Conservation (phyloP, 2,797 vertebrate species). For the Scyliorhinus canicula region DNA sequence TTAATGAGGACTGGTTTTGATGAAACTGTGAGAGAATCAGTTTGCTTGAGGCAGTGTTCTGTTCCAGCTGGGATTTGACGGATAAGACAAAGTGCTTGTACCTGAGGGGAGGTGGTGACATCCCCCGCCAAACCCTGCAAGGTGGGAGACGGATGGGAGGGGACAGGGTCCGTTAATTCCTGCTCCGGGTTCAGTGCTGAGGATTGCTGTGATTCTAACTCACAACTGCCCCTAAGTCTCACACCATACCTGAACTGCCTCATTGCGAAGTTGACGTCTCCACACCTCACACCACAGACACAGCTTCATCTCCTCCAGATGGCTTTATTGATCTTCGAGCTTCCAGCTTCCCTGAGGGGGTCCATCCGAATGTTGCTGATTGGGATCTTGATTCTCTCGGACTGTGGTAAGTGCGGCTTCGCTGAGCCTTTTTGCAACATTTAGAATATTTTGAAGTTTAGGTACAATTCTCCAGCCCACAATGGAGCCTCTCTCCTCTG, state of each 20-base stretch:
- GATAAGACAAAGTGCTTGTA: background rate
- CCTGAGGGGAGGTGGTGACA: background rate
- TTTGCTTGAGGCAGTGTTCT: background rate
- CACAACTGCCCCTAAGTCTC: background rate
- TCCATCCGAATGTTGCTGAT: background rate
- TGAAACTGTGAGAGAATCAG: background rate
- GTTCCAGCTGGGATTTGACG: background rate
- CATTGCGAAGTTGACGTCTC: background rate
- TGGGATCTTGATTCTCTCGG: background rate
- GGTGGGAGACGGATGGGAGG: background rate
- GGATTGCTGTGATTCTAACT: background rate
- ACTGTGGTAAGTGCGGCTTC: background rate
- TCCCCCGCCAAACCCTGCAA: background rate
- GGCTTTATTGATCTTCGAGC: background rate
- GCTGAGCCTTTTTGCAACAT: background rate
- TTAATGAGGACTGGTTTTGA: background rate
- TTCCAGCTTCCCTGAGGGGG: background rate
- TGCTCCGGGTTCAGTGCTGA: background rate
- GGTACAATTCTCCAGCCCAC: background rate
- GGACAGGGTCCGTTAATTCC: background rate
- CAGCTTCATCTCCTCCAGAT: background rate
- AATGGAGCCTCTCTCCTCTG: background rate
- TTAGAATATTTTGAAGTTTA: background rate
- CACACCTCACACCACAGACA: background rate
- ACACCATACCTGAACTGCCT: background rate